Evolutionary conservation across 35 echinoderm and acorn worm species (phyloP), one percentile per base, ranked within the genome.

Genomic region (Lytechinus variegatus): DNA sequence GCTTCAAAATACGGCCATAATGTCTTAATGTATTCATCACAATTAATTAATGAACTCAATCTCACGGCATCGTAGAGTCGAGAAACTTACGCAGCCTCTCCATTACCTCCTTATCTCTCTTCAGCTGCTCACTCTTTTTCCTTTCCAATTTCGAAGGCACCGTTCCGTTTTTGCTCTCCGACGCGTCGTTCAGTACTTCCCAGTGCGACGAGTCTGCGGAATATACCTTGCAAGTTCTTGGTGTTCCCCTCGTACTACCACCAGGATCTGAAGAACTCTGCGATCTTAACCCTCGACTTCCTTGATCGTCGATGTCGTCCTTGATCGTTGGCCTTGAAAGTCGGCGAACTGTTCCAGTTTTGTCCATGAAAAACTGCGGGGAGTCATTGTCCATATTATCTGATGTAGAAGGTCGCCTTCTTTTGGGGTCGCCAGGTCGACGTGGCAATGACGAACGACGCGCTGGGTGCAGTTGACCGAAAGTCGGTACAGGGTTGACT

Each of bases 61-160:
- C 88, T 52, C 88, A 90, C 14, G 88, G 88, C 88, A 90, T 33
- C 14, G 88, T 52, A 10, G 88, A 90, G 13, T 90, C 88, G 24
- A 90, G 88, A 4, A 90, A 90, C 7, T 21, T 90, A 14, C 88
- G 28, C 5, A 90, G 29, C 10, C 88, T 44, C 8, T 54, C 88
- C 88, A 90, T 90, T 33, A 52, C 52, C 24, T 90, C 88, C 1
- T 10, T 44, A 28, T 90, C 88, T 44, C 52, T 44, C 9, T 90
- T 90, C 9, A 54, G 13, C 88, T 52, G 52, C 29, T 90, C 88
- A 9, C 10, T 8, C 6, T 21, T 90, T 54, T 90, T 90, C 28
- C 52, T 90, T 12, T 14, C 11, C 29, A 52, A 21, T 0, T 13
- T 13, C 10, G 29, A 52, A 29, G 28, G n/a, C 88, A 10, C 52